Base-by-base conservation (phyloP, 2,113 vertebrate genomes). In the Saccopteryx leptura region DNA sequence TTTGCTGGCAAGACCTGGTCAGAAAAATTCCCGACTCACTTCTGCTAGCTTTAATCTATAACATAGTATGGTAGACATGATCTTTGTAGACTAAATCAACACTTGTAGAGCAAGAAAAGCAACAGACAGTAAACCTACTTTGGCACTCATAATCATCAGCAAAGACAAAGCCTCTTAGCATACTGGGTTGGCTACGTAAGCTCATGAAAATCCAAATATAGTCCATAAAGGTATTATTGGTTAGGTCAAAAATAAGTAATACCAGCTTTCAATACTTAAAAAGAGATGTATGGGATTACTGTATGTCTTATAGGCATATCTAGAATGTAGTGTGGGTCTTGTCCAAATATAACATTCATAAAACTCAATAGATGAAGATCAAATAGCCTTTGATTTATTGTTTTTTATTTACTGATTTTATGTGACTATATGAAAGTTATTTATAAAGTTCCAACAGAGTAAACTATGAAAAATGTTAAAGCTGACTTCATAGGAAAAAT, bases 401-500 rank as follows among this genome's bases (percentile, higher is more conserved):
- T 19, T 63, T 76, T 17, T 48, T 39, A 66, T 89, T 75, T 72
- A 10, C 21, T 83, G 14, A n/a, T 60, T 46, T 52, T n/a, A 56
- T 19, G 83, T 68, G 5, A 86, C 72, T 66, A 19, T 86, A 78
- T 72, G 17, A 79, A 63, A 66, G 52, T 60, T 26, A 74, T 2
- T 63, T 95, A 21, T 52, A 48, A 95, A 88, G 7, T 71, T 85
- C 1, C 23, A 4, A 24, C 1, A 92, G 21, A 78, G 5, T 11
- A 96, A 96, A 74, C 6, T 23, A 78, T 19, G 84, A 5, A 88
- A 85, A 97, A 88, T 61, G 15, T 65, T 66, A 93, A 63, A 58
- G 23, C 2, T 46, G 58, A 84, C 31, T 74, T 88, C 23, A 61
- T 6, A 79, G 18, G 50, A 28, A 21, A 88, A 85, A 92, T 39